Evolutionary conservation across 2,888 invertebrate species (phyloP), one percentile per base, ranked within the genome.

Genomic region (Callyntrura guangdongensis): DNA sequence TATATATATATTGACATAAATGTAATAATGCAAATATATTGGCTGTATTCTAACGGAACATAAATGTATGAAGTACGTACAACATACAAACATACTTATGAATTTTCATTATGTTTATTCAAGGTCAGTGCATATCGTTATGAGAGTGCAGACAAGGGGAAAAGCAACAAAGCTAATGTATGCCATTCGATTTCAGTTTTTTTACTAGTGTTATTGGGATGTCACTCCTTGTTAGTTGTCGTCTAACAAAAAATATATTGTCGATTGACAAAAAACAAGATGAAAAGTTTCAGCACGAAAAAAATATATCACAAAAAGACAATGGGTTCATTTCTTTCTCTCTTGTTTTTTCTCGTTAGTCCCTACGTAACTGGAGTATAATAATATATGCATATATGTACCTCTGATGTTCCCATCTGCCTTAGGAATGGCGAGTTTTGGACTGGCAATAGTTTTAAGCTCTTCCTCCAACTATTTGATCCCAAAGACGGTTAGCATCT

Each of bases 381-480:
- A 2, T 36, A 36, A 36, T 36, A n/a, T 81, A 47, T 22, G 67
- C 45, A 79, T 36, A 82, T 47, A 36, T 72, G 20, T 81, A 86
- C 94, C 93, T 87, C 72, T 74, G 85, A 94, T 91, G 25, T 84
- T 93, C 25, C 94, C 94, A 91, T 94, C 93, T n/a, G 92, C 56
- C 59, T 92, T 93, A 47, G 94, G 94, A 91, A 94, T 91, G 82
- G 88, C 92, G 81, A 94, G 88, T 92, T 93, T 93, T n/a, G 92
- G 92, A 64, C 59, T 81, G 61, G 87, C 79, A 79, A 92, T 91
- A 14, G 59, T 83, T 67, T 92, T 83, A 81, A 94, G 85, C 84
- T 92, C 93, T 25, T 93, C 77, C 61, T 93, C 93, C 64, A 94
- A 89, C 79, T 91, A n/a, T 87, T 89, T 93, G 92, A 92, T 93